Conservation (phyloP, 2,113 vertebrate genomes). For the Poeciliopsis turrubarensis region DNA sequence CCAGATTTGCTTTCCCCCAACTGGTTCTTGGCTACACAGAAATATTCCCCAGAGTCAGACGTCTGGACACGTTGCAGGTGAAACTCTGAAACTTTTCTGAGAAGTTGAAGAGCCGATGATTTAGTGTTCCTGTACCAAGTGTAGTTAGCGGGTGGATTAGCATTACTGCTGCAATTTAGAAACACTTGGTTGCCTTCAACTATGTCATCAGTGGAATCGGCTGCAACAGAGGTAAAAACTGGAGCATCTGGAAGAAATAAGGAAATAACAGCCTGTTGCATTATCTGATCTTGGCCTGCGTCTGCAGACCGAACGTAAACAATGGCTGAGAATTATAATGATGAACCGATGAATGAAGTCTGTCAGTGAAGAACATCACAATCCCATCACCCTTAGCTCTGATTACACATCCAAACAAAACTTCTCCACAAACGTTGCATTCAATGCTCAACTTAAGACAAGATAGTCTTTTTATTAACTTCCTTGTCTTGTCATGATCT, state of each 20-base stretch:
- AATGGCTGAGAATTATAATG: too few relatives aligned
- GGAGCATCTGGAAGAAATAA: slow-evolving; percentile 26
- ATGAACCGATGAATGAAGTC: too few relatives aligned
- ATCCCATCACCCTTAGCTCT: too few relatives aligned
- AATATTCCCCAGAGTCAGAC: slow-evolving; percentile 35
- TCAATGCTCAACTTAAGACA: too few relatives aligned
- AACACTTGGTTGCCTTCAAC: slow-evolving; percentile 20
- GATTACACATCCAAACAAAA: too few relatives aligned
- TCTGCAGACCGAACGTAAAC: too few relatives aligned
- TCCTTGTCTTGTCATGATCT: too few relatives aligned
- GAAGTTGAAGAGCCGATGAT: neutral
- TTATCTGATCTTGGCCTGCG: too few relatives aligned
- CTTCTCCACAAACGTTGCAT: too few relatives aligned
- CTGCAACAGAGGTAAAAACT: neutral
- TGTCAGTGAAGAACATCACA: too few relatives aligned
- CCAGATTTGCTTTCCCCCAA: neutral
- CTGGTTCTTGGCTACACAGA: slow-evolving; percentile 31
- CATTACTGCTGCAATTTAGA: slow-evolving; percentile 13
- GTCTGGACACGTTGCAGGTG: neutral
- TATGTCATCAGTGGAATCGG: neutral
- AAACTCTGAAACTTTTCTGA: neutral
- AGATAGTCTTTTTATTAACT: too few relatives aligned
- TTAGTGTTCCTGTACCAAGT: neutral
- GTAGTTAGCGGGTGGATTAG: neutral
- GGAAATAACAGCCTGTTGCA: neutral